Evolutionary conservation across 2,888 invertebrate genomes (phyloP), one percentile per base, ranked within the genome.

Genomic region (Scotopteryx bipunctaria): DNA sequence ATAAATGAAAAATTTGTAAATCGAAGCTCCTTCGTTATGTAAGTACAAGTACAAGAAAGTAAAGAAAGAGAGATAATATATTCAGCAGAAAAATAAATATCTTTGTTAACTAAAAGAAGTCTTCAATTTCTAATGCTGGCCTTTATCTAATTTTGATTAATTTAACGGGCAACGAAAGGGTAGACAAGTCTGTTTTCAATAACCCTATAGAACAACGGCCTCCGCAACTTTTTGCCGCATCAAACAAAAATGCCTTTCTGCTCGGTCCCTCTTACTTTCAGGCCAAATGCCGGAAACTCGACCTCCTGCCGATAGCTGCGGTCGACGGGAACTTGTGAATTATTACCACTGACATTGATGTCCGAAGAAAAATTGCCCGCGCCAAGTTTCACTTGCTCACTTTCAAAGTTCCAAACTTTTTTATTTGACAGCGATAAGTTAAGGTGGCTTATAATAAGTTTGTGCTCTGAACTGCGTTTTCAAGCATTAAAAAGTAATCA

Each of bases 341-440:
- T 79, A 83, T 86, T 80, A 77, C 76, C 69, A 66, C 75, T 74
- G 80, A 83, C 80, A 78, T 78, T 83, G 83, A 83, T 73, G 78
- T 59, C 57, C 54, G 67, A 73, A 79, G 83, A 85, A 84, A 86
- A 83, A 83, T 84, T 79, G 76, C 78, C 72, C 64, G 64, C 51
- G 57, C 61, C 63, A 70, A 81, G 66, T 79, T 81, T 71, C 66
- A 65, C 54, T 66, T 63, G 64, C 67, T 71, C 66, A 73, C 71
- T 76, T 72, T 64, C 64, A 52, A 68, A 70, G 64, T 65, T 66
- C 66, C 62, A 59, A 50, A 66, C 60, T 60, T 62, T 55, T 64
- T 64, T 68, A 67, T 66, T 44, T 64, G 67, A 55, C 53, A 56
- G 59, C 50, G 53, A 55, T 25, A 47, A 33, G 32, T 44, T 49